Evolutionary conservation across 1,140 invertebrate species (phyloP).

Genomic region (Aphelenchoides fujianensis): DNA sequence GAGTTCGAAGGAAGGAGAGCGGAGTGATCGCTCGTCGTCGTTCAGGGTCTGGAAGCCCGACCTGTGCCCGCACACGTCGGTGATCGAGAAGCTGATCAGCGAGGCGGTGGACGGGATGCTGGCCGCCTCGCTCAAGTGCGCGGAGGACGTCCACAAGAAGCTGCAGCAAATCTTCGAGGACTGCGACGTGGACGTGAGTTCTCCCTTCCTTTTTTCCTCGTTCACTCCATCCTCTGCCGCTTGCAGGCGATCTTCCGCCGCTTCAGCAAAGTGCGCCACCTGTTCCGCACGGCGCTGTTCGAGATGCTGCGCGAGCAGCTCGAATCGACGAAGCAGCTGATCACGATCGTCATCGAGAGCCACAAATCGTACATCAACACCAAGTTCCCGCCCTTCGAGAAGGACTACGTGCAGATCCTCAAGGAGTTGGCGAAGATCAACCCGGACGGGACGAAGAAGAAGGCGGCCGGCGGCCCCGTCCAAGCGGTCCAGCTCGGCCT

Average conservation of each 20-base stretch:
- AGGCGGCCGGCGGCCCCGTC: background rate
- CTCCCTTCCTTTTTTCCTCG: no score
- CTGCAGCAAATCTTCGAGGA: background rate
- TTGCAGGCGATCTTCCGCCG: constrained; percentile 18
- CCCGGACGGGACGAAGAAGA: background rate
- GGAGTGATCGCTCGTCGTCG: background rate
- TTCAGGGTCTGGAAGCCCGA: background rate
- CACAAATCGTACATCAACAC: constrained; percentile 20
- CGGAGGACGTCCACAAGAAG: background rate
- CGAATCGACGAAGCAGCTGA: constrained; percentile 11
- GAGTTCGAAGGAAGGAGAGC: constrained; percentile 16
- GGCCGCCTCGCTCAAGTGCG: constrained; percentile 4
- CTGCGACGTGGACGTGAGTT: constrained; percentile 1
- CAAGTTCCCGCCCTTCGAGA: background rate
- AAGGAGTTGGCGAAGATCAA: background rate
- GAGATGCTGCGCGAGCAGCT: constrained; percentile 11
- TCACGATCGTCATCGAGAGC: constrained; percentile 17
- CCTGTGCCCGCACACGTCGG: background rate
- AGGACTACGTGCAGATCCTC: background rate
- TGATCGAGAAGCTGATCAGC: background rate
- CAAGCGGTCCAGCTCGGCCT: background rate
- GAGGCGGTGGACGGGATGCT: background rate
- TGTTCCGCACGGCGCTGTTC: constrained; percentile 7
- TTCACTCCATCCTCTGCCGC: background rate
- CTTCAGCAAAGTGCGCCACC: constrained; percentile 13